Conservation (phyloP, 2,113 vertebrate species). For the Acrocephalus arundinaceus region DNA sequence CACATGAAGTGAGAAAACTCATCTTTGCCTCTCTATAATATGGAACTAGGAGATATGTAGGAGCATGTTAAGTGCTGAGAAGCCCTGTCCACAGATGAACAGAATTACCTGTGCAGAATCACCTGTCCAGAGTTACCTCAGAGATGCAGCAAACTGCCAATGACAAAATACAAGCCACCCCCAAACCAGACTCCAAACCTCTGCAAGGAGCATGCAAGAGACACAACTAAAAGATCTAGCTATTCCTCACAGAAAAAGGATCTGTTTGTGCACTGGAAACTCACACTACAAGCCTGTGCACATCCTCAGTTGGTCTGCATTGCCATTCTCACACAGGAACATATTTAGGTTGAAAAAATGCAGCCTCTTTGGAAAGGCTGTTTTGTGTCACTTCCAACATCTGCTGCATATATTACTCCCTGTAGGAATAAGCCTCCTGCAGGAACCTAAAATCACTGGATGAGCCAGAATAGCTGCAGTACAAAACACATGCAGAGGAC, state of each 20-base stretch:
- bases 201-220: not conserved
- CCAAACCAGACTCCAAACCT: not conserved
- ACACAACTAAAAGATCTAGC: not conserved
- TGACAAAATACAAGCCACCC: not conserved
- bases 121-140: not conserved
- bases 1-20: not conserved
- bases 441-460: not conserved
- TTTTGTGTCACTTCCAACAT: slow-evolving; percentile 17
- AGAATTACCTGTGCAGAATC: not conserved
- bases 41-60: not conserved
- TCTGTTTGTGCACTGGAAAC: not conserved
- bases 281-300: not conserved
- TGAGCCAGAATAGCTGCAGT: not conserved
- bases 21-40: not conserved
- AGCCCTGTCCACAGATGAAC: not conserved
- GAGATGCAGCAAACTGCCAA: not conserved
- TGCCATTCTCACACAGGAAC: not conserved
- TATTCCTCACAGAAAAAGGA: not conserved
- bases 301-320: not conserved
- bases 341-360: not conserved
- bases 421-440: slow-evolving; percentile 2
- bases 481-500: not conserved
- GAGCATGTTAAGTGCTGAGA: rapidly evolving
- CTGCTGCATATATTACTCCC: slow-evolving; percentile 4
- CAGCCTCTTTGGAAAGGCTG: not conserved